Base-by-base conservation (phyloP, 2,113 vertebrate species). In the Gopherus flavomarginatus region DNA sequence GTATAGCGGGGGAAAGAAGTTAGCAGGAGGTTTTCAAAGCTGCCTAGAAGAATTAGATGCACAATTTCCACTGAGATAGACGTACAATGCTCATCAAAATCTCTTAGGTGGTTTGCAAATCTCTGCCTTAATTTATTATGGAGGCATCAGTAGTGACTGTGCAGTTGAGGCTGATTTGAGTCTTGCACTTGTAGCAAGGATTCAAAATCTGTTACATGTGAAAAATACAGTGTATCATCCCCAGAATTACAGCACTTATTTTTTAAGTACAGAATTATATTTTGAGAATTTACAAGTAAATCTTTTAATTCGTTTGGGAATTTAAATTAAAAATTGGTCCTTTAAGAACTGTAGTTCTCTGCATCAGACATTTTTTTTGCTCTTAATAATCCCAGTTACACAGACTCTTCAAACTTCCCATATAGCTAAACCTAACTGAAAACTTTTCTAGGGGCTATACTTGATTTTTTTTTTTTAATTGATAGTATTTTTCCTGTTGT, bases 311-410 rank as follows among this genome's bases (percentile, higher is more conserved):
- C 84, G 57, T 0, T 0, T 82, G 88, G 91, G 42, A 94, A 96
- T 96, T 97, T 91, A 97, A 95, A 94, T 85, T 54, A 94, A 97
- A 93, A 94, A 97, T 96, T 96, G 94, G 96, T 97, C 94, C 92
- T 96, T 95, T 96, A 94, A 97, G 96, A 96, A 97, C 96, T 96
- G 93, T 94, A 95, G 87, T 53, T 3, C 14, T 31, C 62, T 3
- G 16, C 62, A 69, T 69, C 31, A n/a, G 83, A 16, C 50, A 16
- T 2, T 2, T 94, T 92, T 77, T 90, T 86, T 49, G 57, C 88
- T 65, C 65, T 75, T 84, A 80, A 35, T 96, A 81, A 92, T 69
- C 94, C 96, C 81, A 22, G 57, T 75, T 95, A 93, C 86, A 85
- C 95, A 95, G 78, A 62, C 49, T 78, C 93, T 95, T 93, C 89